These are phyloP conservation scores for Allophyes oxyacanthae DNA, from an alignment of 2,888 invertebrate species.

Conservation along the genomic window DNA sequence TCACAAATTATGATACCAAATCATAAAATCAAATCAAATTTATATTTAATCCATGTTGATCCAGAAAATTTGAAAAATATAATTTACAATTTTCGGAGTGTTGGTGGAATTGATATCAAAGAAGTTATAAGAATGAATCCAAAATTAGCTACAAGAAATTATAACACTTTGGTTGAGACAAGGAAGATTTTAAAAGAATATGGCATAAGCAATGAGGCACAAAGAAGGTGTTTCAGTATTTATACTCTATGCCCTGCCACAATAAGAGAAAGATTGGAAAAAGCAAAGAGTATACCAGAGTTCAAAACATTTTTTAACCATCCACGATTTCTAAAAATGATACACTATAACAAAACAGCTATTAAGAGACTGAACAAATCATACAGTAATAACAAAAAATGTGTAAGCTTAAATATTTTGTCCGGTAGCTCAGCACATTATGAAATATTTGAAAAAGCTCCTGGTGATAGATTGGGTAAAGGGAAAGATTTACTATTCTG, in stretches of 20 bases:
- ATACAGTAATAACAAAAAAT: slow-evolving; percentile 79
- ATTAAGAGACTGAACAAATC: slow-evolving; percentile 72
- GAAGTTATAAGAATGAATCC: slow-evolving; percentile 82
- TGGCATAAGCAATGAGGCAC: slow-evolving; percentile 79
- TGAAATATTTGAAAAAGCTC: slow-evolving; percentile 80
- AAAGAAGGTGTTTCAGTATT: slow-evolving; percentile 82
- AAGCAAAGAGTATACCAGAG: slow-evolving; percentile 78
- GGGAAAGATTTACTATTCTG: slow-evolving; percentile 82
- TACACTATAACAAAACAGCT: slow-evolving; percentile 79
- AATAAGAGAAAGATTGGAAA: slow-evolving; percentile 75
- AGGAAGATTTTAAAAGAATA: slow-evolving; percentile 75
- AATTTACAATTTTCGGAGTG: slow-evolving; percentile 70
- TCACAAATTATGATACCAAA: slow-evolving; percentile 75
- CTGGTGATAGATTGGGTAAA: slow-evolving; percentile 82
- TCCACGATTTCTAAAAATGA: slow-evolving; percentile 84
- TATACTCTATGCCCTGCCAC: slow-evolving; percentile 79
- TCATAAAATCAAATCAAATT: slow-evolving; percentile 80
- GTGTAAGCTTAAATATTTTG: slow-evolving; percentile 81
- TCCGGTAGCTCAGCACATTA: slow-evolving; percentile 80
- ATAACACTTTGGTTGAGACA: slow-evolving; percentile 71
- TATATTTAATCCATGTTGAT: slow-evolving; percentile 81
- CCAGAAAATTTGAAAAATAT: slow-evolving; percentile 80
- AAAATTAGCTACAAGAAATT: slow-evolving; percentile 77
- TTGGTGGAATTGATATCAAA: slow-evolving; percentile 83
- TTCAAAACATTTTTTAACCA: slow-evolving; percentile 77